Evolutionary conservation across 2,113 vertebrate genomes (phyloP), one percentile per base, ranked within the genome.

Genomic region (Sturnus vulgaris): DNA sequence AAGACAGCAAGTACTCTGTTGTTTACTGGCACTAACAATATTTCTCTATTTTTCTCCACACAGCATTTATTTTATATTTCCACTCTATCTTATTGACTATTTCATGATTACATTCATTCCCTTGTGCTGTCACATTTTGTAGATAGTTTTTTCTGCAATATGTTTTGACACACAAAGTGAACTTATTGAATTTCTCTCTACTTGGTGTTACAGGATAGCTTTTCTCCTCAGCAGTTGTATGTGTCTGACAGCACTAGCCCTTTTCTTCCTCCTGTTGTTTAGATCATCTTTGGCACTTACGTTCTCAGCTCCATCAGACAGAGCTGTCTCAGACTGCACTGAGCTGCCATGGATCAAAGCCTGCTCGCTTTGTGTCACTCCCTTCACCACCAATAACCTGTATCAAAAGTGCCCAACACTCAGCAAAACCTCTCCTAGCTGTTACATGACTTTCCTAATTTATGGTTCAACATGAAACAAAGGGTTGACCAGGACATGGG

Each of bases 31-130:
- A 79, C 81, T 86, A 73, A 95, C 63, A 87, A 37, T 70, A 71
- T 87, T 81, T 95, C 80, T 53, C 6, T 35, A 44, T 95, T 86
- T 78, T 61, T 81, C 91, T 93, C 56, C 76, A 12, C 81, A 77
- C 57, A 88, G 82, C 90, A 86, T 60, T 83, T 85, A 71, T 91
- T 82, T 94, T 97, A 44, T 91, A 77, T 95, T 97, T 97, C 82
- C 72, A 81, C 63, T 84, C 69, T 57, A 40, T 88, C 79, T 80
- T 82, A 46, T 85, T 95, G 90, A 95, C 90, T 91, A 92, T 82
- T 77, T 87, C 70, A 69, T 88, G 79, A 90, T 93, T 94, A 88
- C 71, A 83, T 90, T 85, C 86, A 65, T 81, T 83, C 80, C 46
- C 66, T 64, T 76, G 76, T 66, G 86, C 80, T 94, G 85, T 86